Percentiles rank a stretch among this genome's conserved stretches.
These are phyloP conservation scores for Chloebia gouldiae DNA, from an alignment of 2,113 vertebrate species.

Conservation along the genomic window DNA sequence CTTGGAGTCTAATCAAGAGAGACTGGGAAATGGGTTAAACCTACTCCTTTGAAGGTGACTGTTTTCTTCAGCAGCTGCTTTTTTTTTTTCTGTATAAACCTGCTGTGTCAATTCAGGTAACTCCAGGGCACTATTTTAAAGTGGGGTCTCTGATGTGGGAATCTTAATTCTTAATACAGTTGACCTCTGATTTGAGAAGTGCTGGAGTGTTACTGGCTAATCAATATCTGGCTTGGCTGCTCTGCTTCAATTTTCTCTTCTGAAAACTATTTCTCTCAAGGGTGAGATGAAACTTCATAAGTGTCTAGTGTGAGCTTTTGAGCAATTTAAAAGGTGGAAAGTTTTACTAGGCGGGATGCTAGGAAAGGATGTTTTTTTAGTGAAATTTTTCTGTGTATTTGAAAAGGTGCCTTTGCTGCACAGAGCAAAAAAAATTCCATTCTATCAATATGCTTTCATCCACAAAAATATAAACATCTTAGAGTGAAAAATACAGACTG, in stretches of 20 bases:
- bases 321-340: background rate
- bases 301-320: background rate
- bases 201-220: background rate
- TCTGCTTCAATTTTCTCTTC: background rate
- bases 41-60: background rate
- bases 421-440: background rate
- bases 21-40: background rate
- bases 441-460: background rate
- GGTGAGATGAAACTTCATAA: slow-evolving; percentile 1
- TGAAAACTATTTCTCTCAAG: slow-evolving; percentile 8
- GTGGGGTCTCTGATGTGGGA: background rate
- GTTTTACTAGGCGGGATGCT: background rate
- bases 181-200: slow-evolving; percentile 15
- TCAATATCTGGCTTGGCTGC: slow-evolving; percentile 12
- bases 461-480: background rate
- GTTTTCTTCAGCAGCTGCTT: background rate
- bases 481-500: background rate
- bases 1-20: background rate
- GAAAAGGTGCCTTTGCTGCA: background rate
- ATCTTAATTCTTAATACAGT: background rate
- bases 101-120: background rate
- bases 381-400: background rate
- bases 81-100: background rate
- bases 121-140: background rate
- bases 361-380: background rate